Evolutionary conservation across 2,888 invertebrate species (phyloP).

Genomic region (Chaitophorus viminalis): DNA sequence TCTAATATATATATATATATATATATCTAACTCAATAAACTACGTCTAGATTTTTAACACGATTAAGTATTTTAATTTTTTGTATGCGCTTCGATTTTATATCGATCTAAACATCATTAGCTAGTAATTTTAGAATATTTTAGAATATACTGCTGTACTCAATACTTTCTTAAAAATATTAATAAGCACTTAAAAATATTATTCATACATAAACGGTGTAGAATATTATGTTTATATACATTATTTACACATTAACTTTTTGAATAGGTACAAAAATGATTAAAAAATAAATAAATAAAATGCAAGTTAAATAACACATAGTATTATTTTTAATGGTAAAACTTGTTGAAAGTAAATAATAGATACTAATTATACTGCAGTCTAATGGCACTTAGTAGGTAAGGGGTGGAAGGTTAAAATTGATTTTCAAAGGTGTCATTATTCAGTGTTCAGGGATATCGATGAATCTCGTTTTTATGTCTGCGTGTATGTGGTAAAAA

Average conservation of each 20-base stretch:
- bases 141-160: background rate
- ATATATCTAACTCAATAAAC: no score
- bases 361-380: no score
- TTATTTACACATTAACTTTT: background rate
- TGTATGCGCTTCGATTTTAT: no score
- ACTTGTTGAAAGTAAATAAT: background rate
- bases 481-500: no score
- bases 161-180: background rate
- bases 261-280: background rate
- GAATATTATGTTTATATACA: background rate
- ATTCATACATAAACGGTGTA: background rate
- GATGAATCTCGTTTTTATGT: background rate
- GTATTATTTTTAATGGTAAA: background rate
- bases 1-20: no score
- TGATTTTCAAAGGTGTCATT: background rate
- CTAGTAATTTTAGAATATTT: no score
- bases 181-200: slow-evolving; percentile 5
- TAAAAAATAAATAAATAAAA: background rate
- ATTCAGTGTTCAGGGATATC: background rate
- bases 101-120: no score
- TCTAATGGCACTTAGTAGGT: no score
- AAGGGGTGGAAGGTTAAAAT: background rate
- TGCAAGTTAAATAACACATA: no score
- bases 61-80: no score
- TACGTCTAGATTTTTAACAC: no score